These are phyloP conservation scores for Hydroisotoma schaefferi DNA, from an alignment of 2,888 invertebrate genomes.

Conservation along the genomic window DNA sequence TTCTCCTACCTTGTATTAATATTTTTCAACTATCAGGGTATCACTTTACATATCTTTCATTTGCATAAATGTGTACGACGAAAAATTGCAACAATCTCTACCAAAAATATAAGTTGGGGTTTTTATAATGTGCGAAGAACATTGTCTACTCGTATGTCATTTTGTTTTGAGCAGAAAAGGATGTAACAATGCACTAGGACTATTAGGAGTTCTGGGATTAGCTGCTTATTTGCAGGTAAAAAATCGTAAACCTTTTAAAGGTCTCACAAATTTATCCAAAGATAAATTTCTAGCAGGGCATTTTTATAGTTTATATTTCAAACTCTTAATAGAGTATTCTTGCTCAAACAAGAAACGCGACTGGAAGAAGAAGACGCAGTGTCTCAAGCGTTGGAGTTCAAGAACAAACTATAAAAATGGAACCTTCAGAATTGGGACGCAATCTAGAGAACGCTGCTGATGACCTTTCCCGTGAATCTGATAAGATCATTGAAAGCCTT, in stretches of 20 bases:
- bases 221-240: slow-evolving; percentile 45
- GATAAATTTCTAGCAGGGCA: neutral
- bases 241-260: no score
- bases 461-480: neutral
- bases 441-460: neutral
- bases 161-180: slow-evolving; percentile 33
- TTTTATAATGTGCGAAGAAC: no score
- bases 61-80: neutral
- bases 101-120: no score
- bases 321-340: no score
- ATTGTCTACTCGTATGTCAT: slow-evolving; percentile 1
- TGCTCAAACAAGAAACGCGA: neutral
- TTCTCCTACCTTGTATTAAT: no score
- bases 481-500: neutral
- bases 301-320: neutral
- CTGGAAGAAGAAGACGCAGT: neutral
- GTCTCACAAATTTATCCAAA: neutral
- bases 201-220: slow-evolving; percentile 43
- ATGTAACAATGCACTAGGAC: slow-evolving; percentile 43
- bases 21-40: no score
- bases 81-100: no score
- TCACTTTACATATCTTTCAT: neutral
- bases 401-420: neutral
- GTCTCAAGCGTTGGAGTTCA: no score
- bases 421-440: neutral